These are phyloP conservation scores for Cossypha polioptera DNA, from an alignment of 2,797 vertebrate genomes.

Conservation along the genomic window DNA sequence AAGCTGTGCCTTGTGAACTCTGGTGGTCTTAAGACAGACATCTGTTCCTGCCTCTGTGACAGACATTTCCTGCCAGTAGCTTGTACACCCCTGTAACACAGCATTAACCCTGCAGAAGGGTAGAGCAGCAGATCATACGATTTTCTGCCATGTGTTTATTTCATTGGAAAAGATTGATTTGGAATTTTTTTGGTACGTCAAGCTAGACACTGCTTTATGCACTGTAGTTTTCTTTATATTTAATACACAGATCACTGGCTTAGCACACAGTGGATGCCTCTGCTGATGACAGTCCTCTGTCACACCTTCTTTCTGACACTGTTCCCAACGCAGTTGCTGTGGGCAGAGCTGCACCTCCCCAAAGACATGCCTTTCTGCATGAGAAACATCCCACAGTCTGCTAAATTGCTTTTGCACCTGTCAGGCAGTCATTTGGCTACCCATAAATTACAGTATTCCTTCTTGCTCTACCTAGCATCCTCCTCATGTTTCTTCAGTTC, in stretches of 20 bases:
- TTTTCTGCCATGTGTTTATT: background rate
- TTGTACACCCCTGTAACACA: fast-evolving
- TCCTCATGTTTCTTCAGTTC: background rate
- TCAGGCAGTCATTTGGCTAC: constrained; percentile 32
- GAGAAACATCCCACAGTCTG: background rate
- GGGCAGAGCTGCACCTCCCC: background rate
- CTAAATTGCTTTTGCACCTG: constrained; percentile 15
- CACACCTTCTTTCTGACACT: background rate
- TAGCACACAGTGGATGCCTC: background rate
- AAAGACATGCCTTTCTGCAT: background rate
- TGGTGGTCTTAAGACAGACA: background rate
- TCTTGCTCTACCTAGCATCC: background rate
- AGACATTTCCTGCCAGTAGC: background rate
- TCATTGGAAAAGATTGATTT: background rate
- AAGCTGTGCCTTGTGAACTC: background rate
- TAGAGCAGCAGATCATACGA: background rate
- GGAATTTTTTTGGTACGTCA: background rate
- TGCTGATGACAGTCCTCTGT: background rate
- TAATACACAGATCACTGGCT: background rate
- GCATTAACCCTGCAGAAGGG: background rate
- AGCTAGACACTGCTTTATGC: background rate
- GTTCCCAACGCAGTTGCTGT: background rate
- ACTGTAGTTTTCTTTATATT: background rate
- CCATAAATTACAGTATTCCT: constrained; percentile 15
- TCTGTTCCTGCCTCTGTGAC: background rate